These are phyloP conservation scores for Limnephilus lunatus DNA, from an alignment of 2,888 invertebrate species.

Conservation along the genomic window DNA sequence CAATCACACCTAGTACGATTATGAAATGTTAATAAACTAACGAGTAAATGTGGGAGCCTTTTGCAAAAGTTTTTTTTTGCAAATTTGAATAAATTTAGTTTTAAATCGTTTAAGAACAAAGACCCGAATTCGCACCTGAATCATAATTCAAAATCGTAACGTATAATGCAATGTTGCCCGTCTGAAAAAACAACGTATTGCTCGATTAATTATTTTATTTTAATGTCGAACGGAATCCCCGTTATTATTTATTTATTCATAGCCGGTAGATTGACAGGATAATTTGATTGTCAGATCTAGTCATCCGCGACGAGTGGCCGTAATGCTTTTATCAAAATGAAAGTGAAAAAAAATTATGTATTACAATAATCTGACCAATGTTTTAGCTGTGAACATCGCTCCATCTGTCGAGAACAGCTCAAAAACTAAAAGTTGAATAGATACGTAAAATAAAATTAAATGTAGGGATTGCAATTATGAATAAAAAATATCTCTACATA, in stretches of 20 bases:
- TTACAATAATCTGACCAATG: background rate
- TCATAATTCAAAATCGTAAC: background rate
- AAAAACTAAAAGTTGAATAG: background rate
- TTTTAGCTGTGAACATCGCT: background rate
- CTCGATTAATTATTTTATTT: background rate
- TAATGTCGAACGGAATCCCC: background rate
- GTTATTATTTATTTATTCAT: constrained; percentile 8
- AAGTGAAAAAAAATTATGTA: constrained; percentile 10
- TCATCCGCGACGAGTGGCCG: background rate
- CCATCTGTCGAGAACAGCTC: background rate
- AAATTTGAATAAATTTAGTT: background rate
- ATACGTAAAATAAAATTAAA: background rate
- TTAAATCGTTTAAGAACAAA: background rate
- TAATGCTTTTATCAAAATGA: background rate
- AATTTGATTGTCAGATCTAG: constrained; percentile 1
- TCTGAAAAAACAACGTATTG: background rate
- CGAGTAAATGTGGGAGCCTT: too few species aligned
- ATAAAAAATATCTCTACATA: too few species aligned
- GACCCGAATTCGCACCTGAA: background rate
- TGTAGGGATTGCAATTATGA: background rate
- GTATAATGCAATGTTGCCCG: background rate
- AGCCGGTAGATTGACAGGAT: background rate
- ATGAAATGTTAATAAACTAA: too few species aligned
- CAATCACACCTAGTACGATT: too few species aligned
- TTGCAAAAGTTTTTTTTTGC: background rate